A percentile compares a stretch with the other conserved stretches of the same genome.
phyloP scores from a whole-genome alignment of 2,113 vertebrate species.

The Ailurus styani region DNA sequence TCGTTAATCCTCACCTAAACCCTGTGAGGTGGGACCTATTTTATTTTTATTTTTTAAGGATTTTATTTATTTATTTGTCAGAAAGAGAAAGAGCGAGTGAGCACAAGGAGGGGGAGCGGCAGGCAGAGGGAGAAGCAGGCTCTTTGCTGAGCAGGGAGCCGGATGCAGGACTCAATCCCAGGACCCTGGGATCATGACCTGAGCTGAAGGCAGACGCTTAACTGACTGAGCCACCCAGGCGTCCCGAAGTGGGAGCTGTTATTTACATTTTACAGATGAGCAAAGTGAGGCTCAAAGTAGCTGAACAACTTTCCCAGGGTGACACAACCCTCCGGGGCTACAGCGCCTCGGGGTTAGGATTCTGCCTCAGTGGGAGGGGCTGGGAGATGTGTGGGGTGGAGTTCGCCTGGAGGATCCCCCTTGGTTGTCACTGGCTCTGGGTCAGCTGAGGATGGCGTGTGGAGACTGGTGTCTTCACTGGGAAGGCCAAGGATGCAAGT shows the following conservation, averaged over 20 bases:
- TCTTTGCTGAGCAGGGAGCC: no score
- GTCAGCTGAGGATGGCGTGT: neutral
- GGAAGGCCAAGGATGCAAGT: neutral
- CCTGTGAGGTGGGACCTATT: neutral
- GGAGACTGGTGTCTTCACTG: neutral
- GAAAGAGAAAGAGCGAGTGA: no score
- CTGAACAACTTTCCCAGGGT: neutral
- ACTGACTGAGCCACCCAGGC: no score
- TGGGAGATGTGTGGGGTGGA: neutral
- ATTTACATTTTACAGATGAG: neutral
- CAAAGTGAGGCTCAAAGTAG: neutral
- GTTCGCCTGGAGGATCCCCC: neutral
- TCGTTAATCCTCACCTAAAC: neutral
- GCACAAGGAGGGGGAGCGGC: no score
- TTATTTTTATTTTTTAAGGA: no score
- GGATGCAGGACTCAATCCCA: no score
- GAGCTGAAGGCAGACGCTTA: no score
- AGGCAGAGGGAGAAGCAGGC: no score
- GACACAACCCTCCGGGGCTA: neutral
- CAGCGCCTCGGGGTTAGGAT: neutral
- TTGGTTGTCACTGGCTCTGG: neutral
- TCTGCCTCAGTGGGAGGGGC: fast-evolving
- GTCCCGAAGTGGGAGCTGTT: neutral
- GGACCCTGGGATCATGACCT: no score
- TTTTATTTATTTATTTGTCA: no score